Conservation (phyloP, 2,113 vertebrate genomes). For the Apteryx mantelli region DNA sequence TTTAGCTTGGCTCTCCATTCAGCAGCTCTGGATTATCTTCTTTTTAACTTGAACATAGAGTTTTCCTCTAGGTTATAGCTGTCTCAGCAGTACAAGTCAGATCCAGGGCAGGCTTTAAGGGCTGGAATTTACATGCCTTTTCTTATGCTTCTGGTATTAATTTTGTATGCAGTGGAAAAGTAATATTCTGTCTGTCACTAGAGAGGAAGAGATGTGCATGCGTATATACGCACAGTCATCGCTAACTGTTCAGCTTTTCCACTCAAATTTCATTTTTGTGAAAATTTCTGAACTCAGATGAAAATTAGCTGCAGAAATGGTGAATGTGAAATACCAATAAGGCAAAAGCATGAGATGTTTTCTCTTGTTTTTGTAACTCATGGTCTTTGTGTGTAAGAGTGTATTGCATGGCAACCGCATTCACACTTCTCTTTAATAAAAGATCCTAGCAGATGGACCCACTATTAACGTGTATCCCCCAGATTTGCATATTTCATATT, state of each 20-base stretch:
- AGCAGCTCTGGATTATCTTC: not conserved
- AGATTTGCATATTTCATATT: slow-evolving; percentile 67
- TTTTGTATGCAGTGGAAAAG: slow-evolving; percentile 55
- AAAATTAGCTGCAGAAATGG: not conserved
- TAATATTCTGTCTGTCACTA: slow-evolving; percentile 53
- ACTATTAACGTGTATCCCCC: slow-evolving; percentile 72
- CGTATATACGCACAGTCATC: not conserved
- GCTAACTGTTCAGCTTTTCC: not conserved
- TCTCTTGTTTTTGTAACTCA: slow-evolving; percentile 42
- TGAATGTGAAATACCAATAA: slow-evolving; percentile 1
- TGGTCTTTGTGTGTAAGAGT: slow-evolving; percentile 71
- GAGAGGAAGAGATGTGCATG: slow-evolving; percentile 41
- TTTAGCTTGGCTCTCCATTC: not conserved
- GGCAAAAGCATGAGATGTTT: slow-evolving; percentile 38
- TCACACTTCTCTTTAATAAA: slow-evolving; percentile 77
- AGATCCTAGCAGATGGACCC: slow-evolving; percentile 78
- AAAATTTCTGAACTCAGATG: slow-evolving; percentile 1
- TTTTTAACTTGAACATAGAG: not conserved
- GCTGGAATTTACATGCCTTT: slow-evolving; percentile 7
- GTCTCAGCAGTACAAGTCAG: not conserved
- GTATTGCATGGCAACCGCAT: slow-evolving; percentile 80
- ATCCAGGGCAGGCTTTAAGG: slow-evolving; percentile 15
- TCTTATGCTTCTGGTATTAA: slow-evolving; percentile 24
- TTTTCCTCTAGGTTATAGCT: slow-evolving; percentile 8
- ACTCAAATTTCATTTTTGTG: not conserved